Base-by-base conservation (phyloP, 2,113 vertebrate genomes). In the Meleagris gallopavo region DNA sequence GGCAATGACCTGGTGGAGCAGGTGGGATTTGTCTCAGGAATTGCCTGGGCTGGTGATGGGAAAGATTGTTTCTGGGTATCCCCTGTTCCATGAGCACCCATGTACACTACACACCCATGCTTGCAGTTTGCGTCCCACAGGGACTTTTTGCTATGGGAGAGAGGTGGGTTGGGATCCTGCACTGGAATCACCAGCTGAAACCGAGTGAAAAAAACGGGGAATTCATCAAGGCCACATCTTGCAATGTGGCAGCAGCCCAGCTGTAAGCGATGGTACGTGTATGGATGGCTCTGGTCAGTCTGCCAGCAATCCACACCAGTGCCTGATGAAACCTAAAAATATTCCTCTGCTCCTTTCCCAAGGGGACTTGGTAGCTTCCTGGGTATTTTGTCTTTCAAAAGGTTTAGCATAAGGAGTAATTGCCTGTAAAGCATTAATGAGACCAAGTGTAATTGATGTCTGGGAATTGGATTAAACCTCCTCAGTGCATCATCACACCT, bases 391-490 rank as follows among this genome's bases (percentile, higher is more conserved):
- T 22, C 29, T 58, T 81, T 54, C 36, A 67, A 57, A 90, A 88
- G 74, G 25, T 81, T 88, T 57, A 40, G 46, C 17, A 48, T 52
- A 55, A 85, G 83, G 46, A 90, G 88, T 81, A 88, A 84, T 84
- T 90, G 87, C 27, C 83, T 77, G 83, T 77, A 90, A 81, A 88
- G 67, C 19, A 77, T 60, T 34, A 58, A 81, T 58, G 60, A 54
- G 58, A 67, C 70, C 22, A 41, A 80, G 65, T 7, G 40, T 81
- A 84, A 90, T 34, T 67, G 74, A 90, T 41, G 70, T 11, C 40
- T 73, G 80, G 87, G 83, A 90, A 85, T 38, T 69, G 79, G 84
- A 75, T 93, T 88, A 85, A 90, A 85, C 48, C 88, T 81, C 83
- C 52, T 64, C 13, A 6, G 83, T 82, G 75, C 65, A 43, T 73